Evolutionary conservation across 2,888 invertebrate genomes (phyloP).

Genomic region (Limnephilus rhombicus): DNA sequence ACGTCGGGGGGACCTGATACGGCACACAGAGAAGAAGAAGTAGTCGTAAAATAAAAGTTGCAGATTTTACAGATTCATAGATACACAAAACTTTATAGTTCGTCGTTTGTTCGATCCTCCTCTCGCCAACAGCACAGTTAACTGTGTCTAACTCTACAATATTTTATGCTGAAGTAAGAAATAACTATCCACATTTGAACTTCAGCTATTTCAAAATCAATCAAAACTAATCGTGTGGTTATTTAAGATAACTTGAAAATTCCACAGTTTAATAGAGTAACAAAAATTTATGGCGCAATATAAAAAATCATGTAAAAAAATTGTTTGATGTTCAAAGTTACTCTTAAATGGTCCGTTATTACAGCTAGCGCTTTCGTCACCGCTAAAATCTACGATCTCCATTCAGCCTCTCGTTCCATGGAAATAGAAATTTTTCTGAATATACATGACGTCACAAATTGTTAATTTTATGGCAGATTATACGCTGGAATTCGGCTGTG

Average conservation of each 20-base stretch:
- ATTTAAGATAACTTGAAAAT: not conserved
- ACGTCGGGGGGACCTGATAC: too few relatives aligned
- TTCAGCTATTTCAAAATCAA: not conserved
- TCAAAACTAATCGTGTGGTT: not conserved
- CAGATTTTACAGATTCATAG: too few relatives aligned
- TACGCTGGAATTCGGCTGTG: not conserved
- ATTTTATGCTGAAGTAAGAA: not conserved
- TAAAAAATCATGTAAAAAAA: not conserved
- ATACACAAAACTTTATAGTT: too few relatives aligned
- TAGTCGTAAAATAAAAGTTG: too few relatives aligned
- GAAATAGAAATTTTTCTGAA: slow-evolving; percentile 29
- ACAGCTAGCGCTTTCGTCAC: slow-evolving; percentile 25
- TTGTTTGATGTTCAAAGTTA: not conserved
- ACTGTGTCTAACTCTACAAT: too few relatives aligned
- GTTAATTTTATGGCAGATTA: slow-evolving; percentile 40
- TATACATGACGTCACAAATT: slow-evolving; percentile 35
- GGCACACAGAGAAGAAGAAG: too few relatives aligned
- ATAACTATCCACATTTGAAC: not conserved
- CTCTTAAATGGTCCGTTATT: slow-evolving; percentile 3
- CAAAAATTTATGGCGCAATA: not conserved
- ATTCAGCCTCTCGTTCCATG: slow-evolving; percentile 1
- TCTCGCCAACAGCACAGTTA: too few relatives aligned
- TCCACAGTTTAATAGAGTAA: not conserved
- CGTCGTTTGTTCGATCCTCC: too few relatives aligned
- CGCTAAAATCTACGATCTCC: not conserved